Conservation (phyloP, 2,797 vertebrate genomes). For the Tenualosa thibaudeaui region DNA sequence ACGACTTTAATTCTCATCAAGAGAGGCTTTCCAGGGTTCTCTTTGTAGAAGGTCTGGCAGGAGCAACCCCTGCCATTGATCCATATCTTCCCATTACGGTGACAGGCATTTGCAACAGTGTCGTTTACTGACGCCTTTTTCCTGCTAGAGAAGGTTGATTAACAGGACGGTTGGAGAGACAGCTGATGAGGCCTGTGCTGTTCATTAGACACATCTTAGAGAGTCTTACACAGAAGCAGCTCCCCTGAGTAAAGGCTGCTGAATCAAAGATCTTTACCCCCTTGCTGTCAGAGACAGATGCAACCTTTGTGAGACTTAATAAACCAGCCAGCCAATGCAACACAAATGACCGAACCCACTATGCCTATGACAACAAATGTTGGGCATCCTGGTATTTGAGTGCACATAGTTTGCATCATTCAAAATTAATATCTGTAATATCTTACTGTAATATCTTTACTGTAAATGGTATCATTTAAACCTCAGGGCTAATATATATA, state of each 20-base stretch:
- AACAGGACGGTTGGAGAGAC: constrained; percentile 58
- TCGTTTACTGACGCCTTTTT: neutral
- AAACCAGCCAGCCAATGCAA: neutral
- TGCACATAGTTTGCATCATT: neutral
- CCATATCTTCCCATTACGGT: neutral
- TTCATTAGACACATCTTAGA: constrained; percentile 49
- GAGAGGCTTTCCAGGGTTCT: neutral
- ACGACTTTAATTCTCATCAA: neutral
- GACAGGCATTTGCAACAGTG: neutral
- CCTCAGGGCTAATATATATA: neutral
- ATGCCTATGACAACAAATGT: neutral
- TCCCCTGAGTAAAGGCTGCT: constrained; percentile 56
- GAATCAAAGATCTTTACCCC: neutral
- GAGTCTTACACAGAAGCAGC: constrained; percentile 37
- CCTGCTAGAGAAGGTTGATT: constrained; percentile 31
- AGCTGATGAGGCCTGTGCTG: constrained; percentile 57
- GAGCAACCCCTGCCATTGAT: neutral
- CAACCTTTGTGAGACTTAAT: neutral
- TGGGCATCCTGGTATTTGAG: neutral
- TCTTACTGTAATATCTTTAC: neutral
- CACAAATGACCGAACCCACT: neutral
- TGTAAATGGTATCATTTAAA: neutral
- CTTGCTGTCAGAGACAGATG: neutral
- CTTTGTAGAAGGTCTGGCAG: neutral
- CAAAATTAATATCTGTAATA: too few relatives aligned